Base-by-base conservation (phyloP, 2,888 invertebrate genomes). In the Machimus atricapillus region DNA sequence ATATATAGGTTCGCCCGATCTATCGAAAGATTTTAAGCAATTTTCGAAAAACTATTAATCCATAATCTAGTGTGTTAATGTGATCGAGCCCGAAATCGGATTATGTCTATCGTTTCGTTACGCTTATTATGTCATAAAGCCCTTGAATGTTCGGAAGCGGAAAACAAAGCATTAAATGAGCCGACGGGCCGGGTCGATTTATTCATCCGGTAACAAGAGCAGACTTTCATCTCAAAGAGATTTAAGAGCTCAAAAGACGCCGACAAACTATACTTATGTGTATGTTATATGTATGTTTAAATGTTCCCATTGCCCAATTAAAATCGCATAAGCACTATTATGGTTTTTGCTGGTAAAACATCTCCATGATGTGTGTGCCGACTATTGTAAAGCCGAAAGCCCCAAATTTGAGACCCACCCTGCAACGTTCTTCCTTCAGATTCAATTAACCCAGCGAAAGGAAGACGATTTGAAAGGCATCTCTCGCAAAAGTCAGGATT, bases 401-500 rank as follows among this genome's bases (percentile, higher is more conserved):
- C 43, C 43, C 43, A 81, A 27, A 27, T 34, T n/a, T n/a, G 27
- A 31, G 16, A 8, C 2, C 23, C 31, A n/a, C 34, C 14, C 14
- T 7, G 4, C 19, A 34, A 7, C 34, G 6, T 31, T 31, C 81
- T 40, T 56, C 27, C 34, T 31, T 46, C 14, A 52, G 56, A 81
- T 56, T 56, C 81, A 81, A 52, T 81, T 56, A 81, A 16, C 37
- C 37, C 37, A 34, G 5, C 19, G 40, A 76, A 23, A n/a, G 66
- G 66, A 66, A 23, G 66, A 56, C 7, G 76, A 76, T 73, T 52
- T n/a, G 14, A 31, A 74, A 76, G 52, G 46, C 85, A 77, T 85
- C 76, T 27, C 27, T 34, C 0, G 12, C 85, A 46, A 85, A 85
- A 85, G 85, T 85, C 85, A 85, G n/a, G 43, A 46, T 46, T 46